Percentiles rank a stretch among this genome's conserved stretches.
These are phyloP conservation scores for Cephus nigrinus DNA, from an alignment of 2,888 invertebrate genomes.

Conservation along the genomic window DNA sequence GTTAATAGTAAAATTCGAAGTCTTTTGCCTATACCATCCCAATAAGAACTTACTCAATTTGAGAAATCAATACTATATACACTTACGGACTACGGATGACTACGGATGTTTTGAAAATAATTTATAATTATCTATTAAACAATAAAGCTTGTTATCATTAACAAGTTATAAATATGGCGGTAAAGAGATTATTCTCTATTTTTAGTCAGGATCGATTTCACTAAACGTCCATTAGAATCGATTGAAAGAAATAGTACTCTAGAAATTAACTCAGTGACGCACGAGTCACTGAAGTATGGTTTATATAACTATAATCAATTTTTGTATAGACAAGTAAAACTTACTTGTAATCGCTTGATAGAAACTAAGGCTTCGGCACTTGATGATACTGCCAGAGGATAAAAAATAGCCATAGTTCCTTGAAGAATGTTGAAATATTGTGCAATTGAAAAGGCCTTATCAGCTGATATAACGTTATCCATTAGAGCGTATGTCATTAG, in stretches of 20 bases:
- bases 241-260: neutral
- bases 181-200: neutral
- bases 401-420: conserved; percentile 74
- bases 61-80: neutral
- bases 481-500: conserved; percentile 80
- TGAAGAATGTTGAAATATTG: conserved; percentile 83
- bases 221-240: neutral
- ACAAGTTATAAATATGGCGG: neutral
- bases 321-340: conserved; percentile 15
- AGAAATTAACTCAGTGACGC: neutral
- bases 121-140: neutral
- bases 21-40: no score
- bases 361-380: conserved; percentile 76
- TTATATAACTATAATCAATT: conserved; percentile 67
- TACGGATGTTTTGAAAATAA: neutral
- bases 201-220: neutral
- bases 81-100: neutral
- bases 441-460: conserved; percentile 80
- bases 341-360: conserved; percentile 73
- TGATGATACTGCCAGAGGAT: conserved; percentile 72
- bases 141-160: neutral
- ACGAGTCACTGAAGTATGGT: conserved; percentile 32
- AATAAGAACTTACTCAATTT: no score
- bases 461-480: conserved; percentile 69
- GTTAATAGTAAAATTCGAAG: neutral